phyloP scores from a whole-genome alignment of 2,888 invertebrate species.

The Tetranychus piercei region DNA sequence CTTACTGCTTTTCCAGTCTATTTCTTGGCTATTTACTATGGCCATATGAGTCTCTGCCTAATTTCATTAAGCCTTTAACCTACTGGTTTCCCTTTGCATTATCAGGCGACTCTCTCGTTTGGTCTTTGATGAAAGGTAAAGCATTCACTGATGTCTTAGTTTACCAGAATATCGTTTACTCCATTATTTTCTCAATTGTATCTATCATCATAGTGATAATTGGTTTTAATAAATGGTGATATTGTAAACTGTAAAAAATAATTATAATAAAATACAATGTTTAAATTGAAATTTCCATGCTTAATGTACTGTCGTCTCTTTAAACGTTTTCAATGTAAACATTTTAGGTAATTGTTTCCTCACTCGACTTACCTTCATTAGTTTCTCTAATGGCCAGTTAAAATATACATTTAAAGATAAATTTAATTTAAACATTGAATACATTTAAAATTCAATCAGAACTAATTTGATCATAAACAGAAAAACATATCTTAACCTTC shows the following conservation, averaged over 20 bases:
- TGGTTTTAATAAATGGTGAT: not conserved
- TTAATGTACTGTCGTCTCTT: not conserved
- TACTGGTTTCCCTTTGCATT: not conserved
- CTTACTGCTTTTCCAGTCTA: not conserved
- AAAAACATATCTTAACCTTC: too few species aligned
- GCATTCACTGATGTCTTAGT: not conserved
- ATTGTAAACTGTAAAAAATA: not conserved
- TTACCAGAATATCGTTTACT: not conserved
- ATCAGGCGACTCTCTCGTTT: not conserved
- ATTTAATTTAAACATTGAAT: too few species aligned
- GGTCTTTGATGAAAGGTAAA: not conserved
- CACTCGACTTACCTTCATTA: too few species aligned
- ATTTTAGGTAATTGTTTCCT: too few species aligned
- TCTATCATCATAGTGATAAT: not conserved
- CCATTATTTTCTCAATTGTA: not conserved
- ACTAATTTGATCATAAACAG: too few species aligned
- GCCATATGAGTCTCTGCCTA: not conserved
- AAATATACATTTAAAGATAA: too few species aligned
- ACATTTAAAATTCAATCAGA: too few species aligned
- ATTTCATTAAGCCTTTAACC: conserved; percentile 6
- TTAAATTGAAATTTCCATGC: not conserved
- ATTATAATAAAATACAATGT: not conserved
- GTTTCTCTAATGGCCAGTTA: too few species aligned
- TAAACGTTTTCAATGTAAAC: not conserved
- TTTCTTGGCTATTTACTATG: not conserved